Evolutionary conservation across 2,113 vertebrate species (phyloP).

Genomic region (Sapajus apella): DNA sequence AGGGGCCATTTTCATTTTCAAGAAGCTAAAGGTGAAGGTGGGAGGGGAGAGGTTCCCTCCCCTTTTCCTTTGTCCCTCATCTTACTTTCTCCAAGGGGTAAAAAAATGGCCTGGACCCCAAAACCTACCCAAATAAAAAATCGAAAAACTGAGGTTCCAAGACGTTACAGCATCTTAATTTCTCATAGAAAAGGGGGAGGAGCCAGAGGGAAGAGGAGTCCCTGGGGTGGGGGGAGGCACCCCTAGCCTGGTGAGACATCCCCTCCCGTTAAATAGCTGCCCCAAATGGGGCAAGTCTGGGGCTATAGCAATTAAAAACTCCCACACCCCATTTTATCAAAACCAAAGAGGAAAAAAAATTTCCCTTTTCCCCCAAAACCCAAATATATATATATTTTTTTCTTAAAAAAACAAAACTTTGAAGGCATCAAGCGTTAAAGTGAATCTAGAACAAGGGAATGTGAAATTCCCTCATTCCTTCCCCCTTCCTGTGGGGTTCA

Average conservation of each 20-base stretch:
- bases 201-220: not conserved
- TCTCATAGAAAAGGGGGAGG: slow-evolving; percentile 75
- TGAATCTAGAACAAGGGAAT: slow-evolving; percentile 75
- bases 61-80: not conserved
- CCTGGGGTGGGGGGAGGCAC: not conserved
- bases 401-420: slow-evolving; percentile 69
- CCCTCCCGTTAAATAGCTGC: slow-evolving; percentile 48
- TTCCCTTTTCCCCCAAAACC: slow-evolving; percentile 50
- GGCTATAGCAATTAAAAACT: slow-evolving; percentile 71
- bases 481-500: slow-evolving; percentile 60
- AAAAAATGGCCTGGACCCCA: slow-evolving; percentile 67
- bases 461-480: slow-evolving; percentile 61
- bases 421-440: slow-evolving; percentile 80
- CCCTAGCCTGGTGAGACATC: not conserved
- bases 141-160: slow-evolving; percentile 72
- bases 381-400: slow-evolving; percentile 77
- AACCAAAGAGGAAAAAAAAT: slow-evolving; percentile 76
- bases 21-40: slow-evolving; percentile 53
- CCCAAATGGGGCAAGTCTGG: slow-evolving; percentile 40
- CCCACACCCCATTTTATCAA: slow-evolving; percentile 76
- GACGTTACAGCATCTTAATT: slow-evolving; percentile 77
- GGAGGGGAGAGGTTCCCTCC: not conserved
- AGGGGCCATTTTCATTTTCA: slow-evolving; percentile 57
- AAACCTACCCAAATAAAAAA: slow-evolving; percentile 67
- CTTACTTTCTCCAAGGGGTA: not conserved